Evolutionary conservation across 2,113 vertebrate genomes (phyloP).

Genomic region (Ovibos moschatus): DNA sequence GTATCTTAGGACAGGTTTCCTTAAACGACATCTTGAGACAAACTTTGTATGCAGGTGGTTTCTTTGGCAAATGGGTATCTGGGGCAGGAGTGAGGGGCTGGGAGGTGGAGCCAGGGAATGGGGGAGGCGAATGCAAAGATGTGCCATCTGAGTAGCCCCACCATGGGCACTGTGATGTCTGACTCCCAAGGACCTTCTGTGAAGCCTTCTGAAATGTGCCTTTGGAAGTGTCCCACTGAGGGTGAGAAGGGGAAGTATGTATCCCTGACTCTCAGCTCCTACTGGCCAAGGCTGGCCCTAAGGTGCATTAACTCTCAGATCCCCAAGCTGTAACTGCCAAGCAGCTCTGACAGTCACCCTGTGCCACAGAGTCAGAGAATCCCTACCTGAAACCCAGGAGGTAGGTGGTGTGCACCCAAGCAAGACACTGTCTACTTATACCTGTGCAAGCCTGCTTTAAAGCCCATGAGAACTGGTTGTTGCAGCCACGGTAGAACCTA

Average conservation of each 20-base stretch:
- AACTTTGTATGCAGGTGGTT: background rate
- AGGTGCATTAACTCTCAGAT: background rate
- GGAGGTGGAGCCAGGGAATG: background rate
- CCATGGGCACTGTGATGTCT: background rate
- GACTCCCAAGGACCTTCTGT: background rate
- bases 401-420: rapidly evolving
- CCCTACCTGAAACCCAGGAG: background rate
- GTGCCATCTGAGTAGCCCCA: no score
- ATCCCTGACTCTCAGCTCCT: background rate
- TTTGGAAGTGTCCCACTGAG: background rate
- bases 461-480: rapidly evolving
- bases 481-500: background rate
- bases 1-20: background rate
- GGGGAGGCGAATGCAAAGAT: background rate
- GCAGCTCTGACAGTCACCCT: background rate
- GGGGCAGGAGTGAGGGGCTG: background rate
- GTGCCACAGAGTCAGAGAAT: background rate
- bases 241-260: background rate
- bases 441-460: background rate
- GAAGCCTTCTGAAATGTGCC: background rate
- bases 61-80: background rate
- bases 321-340: background rate
- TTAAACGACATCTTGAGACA: background rate
- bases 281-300: background rate
- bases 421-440: background rate